These are phyloP conservation scores for Tragelaphus imberbis DNA, from an alignment of 2,113 vertebrate genomes.

Conservation along the genomic window DNA sequence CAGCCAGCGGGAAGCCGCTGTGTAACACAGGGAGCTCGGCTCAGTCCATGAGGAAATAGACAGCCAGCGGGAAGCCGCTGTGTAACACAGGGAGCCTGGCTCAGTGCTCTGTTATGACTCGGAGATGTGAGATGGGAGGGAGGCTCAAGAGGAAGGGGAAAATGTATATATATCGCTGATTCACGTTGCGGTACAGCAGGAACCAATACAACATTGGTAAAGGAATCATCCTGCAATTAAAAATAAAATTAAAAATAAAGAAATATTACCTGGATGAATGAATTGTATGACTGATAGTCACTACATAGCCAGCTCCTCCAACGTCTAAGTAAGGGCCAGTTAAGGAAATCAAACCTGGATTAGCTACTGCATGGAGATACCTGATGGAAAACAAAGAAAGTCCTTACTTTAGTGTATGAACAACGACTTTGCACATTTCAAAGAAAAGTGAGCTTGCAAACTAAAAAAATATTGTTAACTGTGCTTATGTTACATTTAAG, in stretches of 20 bases:
- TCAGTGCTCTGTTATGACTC: neutral
- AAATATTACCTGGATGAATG: conserved; percentile 92
- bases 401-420: neutral
- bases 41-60: neutral
- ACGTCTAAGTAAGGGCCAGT: conserved; percentile 97
- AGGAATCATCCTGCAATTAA: neutral
- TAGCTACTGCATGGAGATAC: conserved; percentile 98
- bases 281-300: conserved; percentile 98
- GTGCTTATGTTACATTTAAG: neutral
- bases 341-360: conserved; percentile 95
- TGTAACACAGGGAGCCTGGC: neutral
- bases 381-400: conserved; percentile 73
- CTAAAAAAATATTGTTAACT: neutral
- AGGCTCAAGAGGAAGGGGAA: neutral
- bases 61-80: neutral
- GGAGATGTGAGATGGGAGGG: neutral
- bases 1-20: too few species aligned
- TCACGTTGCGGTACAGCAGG: neutral
- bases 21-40: too few species aligned
- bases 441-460: neutral
- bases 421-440: neutral
- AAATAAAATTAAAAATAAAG: neutral
- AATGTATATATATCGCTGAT: neutral
- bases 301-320: conserved; percentile 95
- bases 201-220: neutral